Conservation (phyloP, 2,888 invertebrate genomes). For the Drosophila maculinotata region DNA sequence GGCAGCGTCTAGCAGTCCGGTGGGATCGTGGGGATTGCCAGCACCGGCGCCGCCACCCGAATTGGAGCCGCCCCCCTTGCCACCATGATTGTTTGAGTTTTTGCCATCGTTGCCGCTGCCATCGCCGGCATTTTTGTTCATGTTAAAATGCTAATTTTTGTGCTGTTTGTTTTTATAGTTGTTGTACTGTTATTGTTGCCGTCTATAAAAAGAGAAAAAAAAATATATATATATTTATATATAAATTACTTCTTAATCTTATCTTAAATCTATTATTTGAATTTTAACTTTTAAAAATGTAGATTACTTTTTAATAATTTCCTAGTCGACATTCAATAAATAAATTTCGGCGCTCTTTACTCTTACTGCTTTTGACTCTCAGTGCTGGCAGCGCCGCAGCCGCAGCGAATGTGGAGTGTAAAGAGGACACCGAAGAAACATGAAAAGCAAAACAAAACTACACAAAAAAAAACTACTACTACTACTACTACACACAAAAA, state of each 20-base stretch:
- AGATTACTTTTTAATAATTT: too few species aligned
- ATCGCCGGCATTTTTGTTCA: conserved; percentile 93
- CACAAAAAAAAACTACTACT: conserved; percentile 63
- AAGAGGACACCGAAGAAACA: conserved; percentile 58
- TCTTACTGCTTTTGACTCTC: conserved; percentile 34
- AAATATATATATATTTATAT: conserved; percentile 1
- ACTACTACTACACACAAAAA: conserved; percentile 42
- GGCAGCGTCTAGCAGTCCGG: conserved; percentile 92
- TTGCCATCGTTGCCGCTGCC: conserved; percentile 84
- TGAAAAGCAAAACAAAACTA: conserved; percentile 74
- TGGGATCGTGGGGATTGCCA: conserved; percentile 86
- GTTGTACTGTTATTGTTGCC: conserved; percentile 15
- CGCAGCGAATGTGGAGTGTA: conserved; percentile 50
- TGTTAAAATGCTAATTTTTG: conserved; percentile 81
- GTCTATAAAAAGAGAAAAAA: conserved; percentile 18
- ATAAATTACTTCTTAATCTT: too few species aligned
- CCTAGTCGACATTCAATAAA: too few species aligned
- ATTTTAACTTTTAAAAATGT: too few species aligned
- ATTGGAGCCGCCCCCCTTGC: conserved; percentile 85
- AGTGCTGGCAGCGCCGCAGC: conserved; percentile 56
- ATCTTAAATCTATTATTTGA: too few species aligned
- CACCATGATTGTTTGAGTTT: conserved; percentile 83
- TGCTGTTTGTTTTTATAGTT: conserved; percentile 18
- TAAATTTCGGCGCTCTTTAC: conserved; percentile 8
- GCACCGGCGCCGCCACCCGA: conserved; percentile 79